phyloP scores from a whole-genome alignment of 2,888 invertebrate species.

The Acholoe squamosa region DNA sequence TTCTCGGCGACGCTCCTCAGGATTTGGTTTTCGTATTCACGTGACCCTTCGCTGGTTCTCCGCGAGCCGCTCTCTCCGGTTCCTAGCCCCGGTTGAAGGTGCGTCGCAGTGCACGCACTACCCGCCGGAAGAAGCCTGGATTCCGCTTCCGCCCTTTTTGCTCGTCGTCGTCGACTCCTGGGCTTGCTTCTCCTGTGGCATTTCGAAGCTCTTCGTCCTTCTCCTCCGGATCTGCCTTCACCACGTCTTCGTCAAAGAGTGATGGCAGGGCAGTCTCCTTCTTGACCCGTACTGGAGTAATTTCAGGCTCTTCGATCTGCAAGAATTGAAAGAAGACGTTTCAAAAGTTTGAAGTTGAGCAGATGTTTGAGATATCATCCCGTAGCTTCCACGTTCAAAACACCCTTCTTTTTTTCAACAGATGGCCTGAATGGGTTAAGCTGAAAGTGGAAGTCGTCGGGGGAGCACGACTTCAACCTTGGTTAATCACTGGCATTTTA shows the following conservation, averaged over 20 bases:
- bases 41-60: slow-evolving; percentile 16
- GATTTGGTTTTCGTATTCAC: background rate
- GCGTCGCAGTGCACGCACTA: slow-evolving; percentile 49
- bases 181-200: slow-evolving; percentile 16
- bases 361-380: no score
- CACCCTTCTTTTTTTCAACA: no score
- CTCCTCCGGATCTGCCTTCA: slow-evolving; percentile 15
- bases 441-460: no score
- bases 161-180: background rate
- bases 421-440: no score
- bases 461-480: no score
- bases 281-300: background rate
- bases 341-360: no score
- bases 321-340: background rate
- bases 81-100: slow-evolving; percentile 59
- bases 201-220: slow-evolving; percentile 11
- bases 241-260: background rate
- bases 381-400: no score
- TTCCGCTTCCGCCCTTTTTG: slow-evolving; percentile 11
- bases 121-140: slow-evolving; percentile 47
- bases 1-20: background rate
- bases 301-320: background rate
- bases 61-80: slow-evolving; percentile 45
- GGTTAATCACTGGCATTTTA: no score
- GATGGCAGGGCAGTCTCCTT: background rate